Conservation (phyloP, 1,140 invertebrate species). For the Drosophila rufa region DNA sequence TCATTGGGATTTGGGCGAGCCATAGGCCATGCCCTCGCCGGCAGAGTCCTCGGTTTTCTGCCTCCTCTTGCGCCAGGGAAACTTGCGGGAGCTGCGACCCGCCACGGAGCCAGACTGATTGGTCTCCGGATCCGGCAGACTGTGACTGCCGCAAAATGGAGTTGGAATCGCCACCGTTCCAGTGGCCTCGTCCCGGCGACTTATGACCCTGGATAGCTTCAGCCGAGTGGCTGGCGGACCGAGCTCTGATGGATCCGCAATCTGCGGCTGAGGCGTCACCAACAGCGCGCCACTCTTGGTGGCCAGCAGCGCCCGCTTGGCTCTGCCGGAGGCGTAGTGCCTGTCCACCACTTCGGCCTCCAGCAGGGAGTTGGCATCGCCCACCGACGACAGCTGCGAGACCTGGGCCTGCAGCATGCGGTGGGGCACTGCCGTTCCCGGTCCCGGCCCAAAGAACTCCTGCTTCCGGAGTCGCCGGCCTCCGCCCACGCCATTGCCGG, state of each 20-base stretch:
- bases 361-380: slow-evolving; percentile 59
- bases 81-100: slow-evolving; percentile 41
- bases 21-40: slow-evolving; percentile 37
- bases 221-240: slow-evolving; percentile 55
- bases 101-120: not conserved
- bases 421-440: slow-evolving; percentile 52
- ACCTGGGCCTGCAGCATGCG: slow-evolving; percentile 67
- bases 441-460: slow-evolving; percentile 42
- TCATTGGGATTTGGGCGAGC: slow-evolving; percentile 75
- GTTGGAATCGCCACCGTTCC: not conserved
- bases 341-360: slow-evolving; percentile 53
- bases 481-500: slow-evolving; percentile 5
- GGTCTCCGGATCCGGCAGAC: slow-evolving; percentile 60
- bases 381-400: slow-evolving; percentile 58
- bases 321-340: slow-evolving; percentile 34
- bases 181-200: slow-evolving; percentile 63
- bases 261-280: slow-evolving; percentile 31
- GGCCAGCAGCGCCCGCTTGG: slow-evolving; percentile 61
- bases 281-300: slow-evolving; percentile 68
- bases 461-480: slow-evolving; percentile 51
- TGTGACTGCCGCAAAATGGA: slow-evolving; percentile 53
- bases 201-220: slow-evolving; percentile 76
- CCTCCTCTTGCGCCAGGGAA: slow-evolving; percentile 67
- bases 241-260: slow-evolving; percentile 13
- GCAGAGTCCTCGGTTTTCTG: slow-evolving; percentile 50